phyloP scores from a whole-genome alignment of 2,113 vertebrate species.

The Holacanthus passer region DNA sequence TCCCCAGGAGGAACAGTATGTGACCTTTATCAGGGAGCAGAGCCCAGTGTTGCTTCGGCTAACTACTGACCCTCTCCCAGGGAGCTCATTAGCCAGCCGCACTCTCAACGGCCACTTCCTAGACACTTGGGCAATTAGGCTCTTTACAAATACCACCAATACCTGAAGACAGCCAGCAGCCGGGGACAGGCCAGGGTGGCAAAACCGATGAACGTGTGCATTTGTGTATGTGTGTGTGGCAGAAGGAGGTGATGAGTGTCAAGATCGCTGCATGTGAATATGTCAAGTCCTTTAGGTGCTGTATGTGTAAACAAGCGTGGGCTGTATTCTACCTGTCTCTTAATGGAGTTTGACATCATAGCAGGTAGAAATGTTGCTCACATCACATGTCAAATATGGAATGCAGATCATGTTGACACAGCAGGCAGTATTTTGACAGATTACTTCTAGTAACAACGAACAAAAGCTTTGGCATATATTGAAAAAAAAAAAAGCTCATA shows the following conservation, averaged over 20 bases:
- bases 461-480: not conserved
- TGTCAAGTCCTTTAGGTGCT: not conserved
- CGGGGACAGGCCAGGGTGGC: slow-evolving; percentile 26
- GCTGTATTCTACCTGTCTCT: not conserved
- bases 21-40: slow-evolving; percentile 79
- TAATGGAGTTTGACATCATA: not conserved
- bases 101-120: slow-evolving; percentile 69
- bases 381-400: not conserved
- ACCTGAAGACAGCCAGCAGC: slow-evolving; percentile 60
- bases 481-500: not conserved
- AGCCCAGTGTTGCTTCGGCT: slow-evolving; percentile 69
- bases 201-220: slow-evolving; percentile 11
- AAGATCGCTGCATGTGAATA: not conserved
- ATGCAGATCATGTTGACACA: not conserved
- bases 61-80: slow-evolving; percentile 74
- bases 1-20: slow-evolving; percentile 59
- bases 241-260: not conserved
- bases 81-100: slow-evolving; percentile 78
- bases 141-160: slow-evolving; percentile 75
- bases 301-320: not conserved
- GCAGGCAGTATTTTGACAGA: not conserved
- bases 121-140: slow-evolving; percentile 76
- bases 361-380: not conserved
- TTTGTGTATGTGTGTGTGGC: slow-evolving; percentile 7
- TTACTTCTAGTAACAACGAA: not conserved